These are phyloP conservation scores for Spisula subtruncata DNA, from an alignment of 2,888 invertebrate species.

Conservation along the genomic window DNA sequence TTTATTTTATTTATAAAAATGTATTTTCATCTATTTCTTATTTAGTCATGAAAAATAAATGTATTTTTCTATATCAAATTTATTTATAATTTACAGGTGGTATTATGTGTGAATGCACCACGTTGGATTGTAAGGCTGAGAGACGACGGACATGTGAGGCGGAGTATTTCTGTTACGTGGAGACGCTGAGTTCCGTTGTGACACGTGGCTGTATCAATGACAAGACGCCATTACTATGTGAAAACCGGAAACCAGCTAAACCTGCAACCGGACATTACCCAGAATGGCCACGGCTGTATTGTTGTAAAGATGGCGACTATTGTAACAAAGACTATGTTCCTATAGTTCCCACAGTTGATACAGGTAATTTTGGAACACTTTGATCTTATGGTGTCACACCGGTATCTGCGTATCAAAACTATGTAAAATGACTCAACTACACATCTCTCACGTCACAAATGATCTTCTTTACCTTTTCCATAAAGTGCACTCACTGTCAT, in stretches of 20 bases:
- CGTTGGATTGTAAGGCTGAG: constrained; percentile 85
- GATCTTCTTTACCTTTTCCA: too few species aligned
- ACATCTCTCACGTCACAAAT: too few species aligned
- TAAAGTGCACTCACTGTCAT: too few species aligned
- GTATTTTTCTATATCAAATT: neutral
- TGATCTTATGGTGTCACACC: too few species aligned
- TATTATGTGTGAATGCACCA: constrained; percentile 86
- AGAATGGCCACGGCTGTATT: constrained; percentile 87
- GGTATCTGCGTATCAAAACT: too few species aligned
- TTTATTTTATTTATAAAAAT: too few species aligned
- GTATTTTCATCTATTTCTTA: too few species aligned
- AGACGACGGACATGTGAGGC: constrained; percentile 85
- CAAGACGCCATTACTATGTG: constrained; percentile 87
- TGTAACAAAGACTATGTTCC: constrained; percentile 86
- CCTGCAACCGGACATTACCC: constrained; percentile 72
- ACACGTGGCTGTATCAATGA: constrained; percentile 87
- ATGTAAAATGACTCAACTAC: too few species aligned
- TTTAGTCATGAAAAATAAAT: too few species aligned
- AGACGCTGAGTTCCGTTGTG: constrained; percentile 85
- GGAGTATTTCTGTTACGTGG: constrained; percentile 87
- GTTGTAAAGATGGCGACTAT: constrained; percentile 85
- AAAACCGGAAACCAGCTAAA: constrained; percentile 86
- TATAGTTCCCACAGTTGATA: constrained; percentile 73
- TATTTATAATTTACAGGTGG: constrained; percentile 55
- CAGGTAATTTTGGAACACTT: constrained; percentile 55